Evolutionary conservation across 2,888 invertebrate genomes (phyloP).

Genomic region (Magallana nippona): DNA sequence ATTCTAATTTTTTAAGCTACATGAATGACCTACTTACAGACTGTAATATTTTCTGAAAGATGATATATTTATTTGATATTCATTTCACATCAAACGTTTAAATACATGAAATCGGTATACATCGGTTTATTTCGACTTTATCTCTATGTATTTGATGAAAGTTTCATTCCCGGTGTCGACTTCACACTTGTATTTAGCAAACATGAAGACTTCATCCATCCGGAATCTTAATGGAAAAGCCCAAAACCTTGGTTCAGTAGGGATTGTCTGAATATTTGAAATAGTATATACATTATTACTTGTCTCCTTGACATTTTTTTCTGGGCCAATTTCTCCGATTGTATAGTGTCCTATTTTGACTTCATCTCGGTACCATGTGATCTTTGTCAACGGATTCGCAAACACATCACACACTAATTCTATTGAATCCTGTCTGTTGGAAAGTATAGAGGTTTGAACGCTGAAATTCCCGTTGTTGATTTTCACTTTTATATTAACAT

Average conservation of each 20-base stretch:
- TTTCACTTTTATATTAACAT: not conserved
- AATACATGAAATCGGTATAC: too few relatives aligned
- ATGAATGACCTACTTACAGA: too few relatives aligned
- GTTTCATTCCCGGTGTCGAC: not conserved
- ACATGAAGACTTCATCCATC: not conserved
- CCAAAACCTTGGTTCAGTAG: not conserved
- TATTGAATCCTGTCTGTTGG: not conserved
- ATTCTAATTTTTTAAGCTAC: too few relatives aligned
- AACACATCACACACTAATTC: conserved; percentile 7
- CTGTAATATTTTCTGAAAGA: too few relatives aligned
- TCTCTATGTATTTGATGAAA: not conserved
- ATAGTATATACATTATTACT: not conserved
- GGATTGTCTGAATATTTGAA: not conserved
- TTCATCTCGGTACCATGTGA: not conserved
- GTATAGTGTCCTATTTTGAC: not conserved
- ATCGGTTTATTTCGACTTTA: not conserved
- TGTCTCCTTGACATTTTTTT: not conserved
- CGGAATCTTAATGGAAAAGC: not conserved
- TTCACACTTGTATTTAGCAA: not conserved
- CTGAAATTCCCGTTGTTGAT: not conserved
- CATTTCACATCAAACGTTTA: too few relatives aligned
- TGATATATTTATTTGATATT: too few relatives aligned
- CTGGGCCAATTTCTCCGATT: not conserved
- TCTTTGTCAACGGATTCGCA: conserved; percentile 7
- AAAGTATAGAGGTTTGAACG: not conserved